A percentile compares a stretch with the other conserved stretches of the same genome.
phyloP scores from a whole-genome alignment of 2,113 vertebrate genomes.

The Steatornis caripensis region DNA sequence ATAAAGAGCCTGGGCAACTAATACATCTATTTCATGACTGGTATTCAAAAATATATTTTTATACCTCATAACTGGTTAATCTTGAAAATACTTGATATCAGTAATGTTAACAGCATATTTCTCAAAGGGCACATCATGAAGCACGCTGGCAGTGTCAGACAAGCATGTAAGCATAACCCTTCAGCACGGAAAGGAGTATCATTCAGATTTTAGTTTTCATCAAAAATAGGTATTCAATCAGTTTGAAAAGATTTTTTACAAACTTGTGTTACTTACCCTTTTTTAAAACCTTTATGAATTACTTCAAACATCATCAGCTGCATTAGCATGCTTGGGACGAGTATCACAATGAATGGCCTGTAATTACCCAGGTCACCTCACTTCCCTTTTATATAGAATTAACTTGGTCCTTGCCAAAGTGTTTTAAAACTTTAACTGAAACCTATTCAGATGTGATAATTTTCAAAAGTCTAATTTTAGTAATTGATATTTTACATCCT shows the following conservation, averaged over 20 bases:
- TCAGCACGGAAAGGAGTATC: not conserved
- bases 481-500: not conserved
- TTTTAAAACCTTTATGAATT: not conserved
- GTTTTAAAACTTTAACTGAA: not conserved
- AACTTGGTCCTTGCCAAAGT: not conserved
- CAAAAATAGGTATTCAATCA: not conserved
- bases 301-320: rapidly evolving
- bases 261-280: not conserved
- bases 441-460: not conserved
- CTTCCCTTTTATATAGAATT: not conserved
- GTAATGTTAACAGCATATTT: not conserved
- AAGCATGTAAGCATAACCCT: not conserved
- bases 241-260: not conserved
- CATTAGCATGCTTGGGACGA: not conserved
- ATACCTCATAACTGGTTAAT: not conserved
- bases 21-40: rapidly evolving
- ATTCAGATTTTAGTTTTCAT: not conserved
- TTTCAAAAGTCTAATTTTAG: not conserved
- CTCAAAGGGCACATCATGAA: not conserved
- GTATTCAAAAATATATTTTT: not conserved
- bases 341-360: not conserved
- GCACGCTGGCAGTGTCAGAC: not conserved
- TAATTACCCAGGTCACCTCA: not conserved
- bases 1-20: not conserved
- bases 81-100: not conserved